Evolutionary conservation across 2,113 vertebrate species (phyloP).

Genomic region (Caranx melampygus): DNA sequence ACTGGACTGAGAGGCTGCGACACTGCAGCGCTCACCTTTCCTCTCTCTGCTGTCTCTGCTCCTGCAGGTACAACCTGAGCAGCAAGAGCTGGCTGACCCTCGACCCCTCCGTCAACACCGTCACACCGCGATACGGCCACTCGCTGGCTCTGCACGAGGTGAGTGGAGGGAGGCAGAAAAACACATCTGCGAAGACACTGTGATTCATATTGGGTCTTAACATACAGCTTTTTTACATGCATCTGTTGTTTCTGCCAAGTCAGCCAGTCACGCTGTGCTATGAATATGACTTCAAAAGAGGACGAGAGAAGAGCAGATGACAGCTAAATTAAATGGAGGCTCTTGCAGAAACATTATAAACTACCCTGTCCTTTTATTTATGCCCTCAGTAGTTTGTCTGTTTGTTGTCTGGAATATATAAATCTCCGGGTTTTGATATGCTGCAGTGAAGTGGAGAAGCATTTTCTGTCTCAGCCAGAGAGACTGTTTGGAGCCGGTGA

Average conservation of each 20-base stretch:
- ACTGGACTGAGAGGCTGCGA: no score
- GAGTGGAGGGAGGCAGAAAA: not conserved
- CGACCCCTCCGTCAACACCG: conserved; percentile 85
- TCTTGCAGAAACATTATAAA: not conserved
- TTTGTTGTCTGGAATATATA: conserved; percentile 38
- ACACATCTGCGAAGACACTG: not conserved
- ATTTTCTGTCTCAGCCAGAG: conserved; percentile 40
- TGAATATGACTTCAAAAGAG: not conserved
- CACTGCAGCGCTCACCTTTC: not conserved
- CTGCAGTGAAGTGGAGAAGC: conserved; percentile 45
- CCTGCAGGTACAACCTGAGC: conserved; percentile 89
- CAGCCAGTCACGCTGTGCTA: not conserved
- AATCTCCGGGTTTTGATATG: conserved; percentile 43
- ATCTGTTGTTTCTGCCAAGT: not conserved
- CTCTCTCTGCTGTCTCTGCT: not conserved
- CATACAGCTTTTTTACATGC: not conserved
- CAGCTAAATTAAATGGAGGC: not conserved
- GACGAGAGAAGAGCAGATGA: not conserved
- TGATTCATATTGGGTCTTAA: not conserved
- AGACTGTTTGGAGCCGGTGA: conserved; percentile 38
- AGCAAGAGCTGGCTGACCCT: conserved; percentile 90
- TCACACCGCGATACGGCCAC: conserved; percentile 94
- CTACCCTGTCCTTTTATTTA: conserved; percentile 7
- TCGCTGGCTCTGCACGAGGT: conserved; percentile 91
- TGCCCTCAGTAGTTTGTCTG: conserved; percentile 1